Base-by-base conservation (phyloP, 2,113 vertebrate genomes). In the Gavialis gangeticus region DNA sequence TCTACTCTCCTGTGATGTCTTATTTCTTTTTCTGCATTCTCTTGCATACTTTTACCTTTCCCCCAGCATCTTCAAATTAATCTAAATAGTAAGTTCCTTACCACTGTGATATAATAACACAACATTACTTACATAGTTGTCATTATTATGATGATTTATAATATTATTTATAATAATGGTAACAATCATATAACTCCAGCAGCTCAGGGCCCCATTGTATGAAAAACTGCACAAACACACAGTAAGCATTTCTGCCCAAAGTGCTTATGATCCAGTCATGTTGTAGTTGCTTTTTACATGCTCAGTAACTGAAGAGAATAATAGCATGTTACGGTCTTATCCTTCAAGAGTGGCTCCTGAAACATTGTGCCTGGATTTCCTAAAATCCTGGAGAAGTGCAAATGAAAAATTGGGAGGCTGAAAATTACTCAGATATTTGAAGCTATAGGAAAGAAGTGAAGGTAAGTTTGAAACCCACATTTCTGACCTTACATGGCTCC, bases 1-100 rank as follows among this genome's bases (percentile, higher is more conserved):
- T 27, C 0, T 1, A 0, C 9, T n/a, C 22, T 4, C 34, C 85
- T 27, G 10, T 0, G 2, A 46, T 89, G 82, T 63, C 5, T 25
- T 59, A 12, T 79, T 11, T 13, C 76, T 62, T 25, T n/a, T 57
- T 77, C 78, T 67, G 54, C 55, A 19, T 6, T 34, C 28, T 46
- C 10, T 67, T 4, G 0, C 84, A 28, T 62, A 30, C 10, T 79
- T 76, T 10, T 28, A 46, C 56, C 7, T 34, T 57, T 27, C 15
- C 25, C n/a, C 54, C 17, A 66, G 66, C 82, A 46, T 9, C 28
- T 59, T 71, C 75, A n/a, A 6, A 73, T 18, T 1, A 11, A 59
- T 77, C n/a, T 85, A 60, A 82, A 85, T 46, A 75, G 58, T 77
- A 46, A 82, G 16, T 57, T 55, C 71, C 83, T 88, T 14, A 85